phyloP scores from a whole-genome alignment of 2,888 invertebrate genomes.

The Rhyacophila evoluta region DNA sequence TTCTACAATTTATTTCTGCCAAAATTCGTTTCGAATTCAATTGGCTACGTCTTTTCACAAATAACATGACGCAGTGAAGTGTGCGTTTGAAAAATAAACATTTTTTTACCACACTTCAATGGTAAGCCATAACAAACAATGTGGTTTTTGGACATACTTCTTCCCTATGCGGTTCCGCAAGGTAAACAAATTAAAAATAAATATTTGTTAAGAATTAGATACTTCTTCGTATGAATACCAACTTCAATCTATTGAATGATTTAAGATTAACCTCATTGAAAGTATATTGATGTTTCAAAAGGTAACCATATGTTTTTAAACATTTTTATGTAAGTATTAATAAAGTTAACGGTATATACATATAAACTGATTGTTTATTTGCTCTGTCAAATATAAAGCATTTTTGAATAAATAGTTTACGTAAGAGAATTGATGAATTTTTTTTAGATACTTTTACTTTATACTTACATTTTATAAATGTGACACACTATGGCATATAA shows the following conservation, averaged over 20 bases:
- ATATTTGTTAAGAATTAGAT: background rate
- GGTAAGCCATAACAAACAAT: conserved; percentile 31
- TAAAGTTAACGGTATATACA: too few species aligned
- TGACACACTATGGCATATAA: too few species aligned
- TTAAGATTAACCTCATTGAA: conserved; percentile 12
- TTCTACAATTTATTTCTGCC: too few species aligned
- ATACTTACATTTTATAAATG: too few species aligned
- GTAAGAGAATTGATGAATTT: too few species aligned
- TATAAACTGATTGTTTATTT: too few species aligned
- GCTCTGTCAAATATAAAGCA: too few species aligned
- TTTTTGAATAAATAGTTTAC: too few species aligned
- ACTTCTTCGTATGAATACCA: background rate
- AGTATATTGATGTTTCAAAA: background rate
- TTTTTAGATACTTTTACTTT: too few species aligned
- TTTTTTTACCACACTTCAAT: conserved; percentile 26
- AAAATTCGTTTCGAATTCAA: background rate
- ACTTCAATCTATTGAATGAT: background rate
- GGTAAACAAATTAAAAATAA: conserved; percentile 40
- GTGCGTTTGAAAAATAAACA: conserved; percentile 17
- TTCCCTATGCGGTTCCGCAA: conserved; percentile 36
- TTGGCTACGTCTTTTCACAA: background rate
- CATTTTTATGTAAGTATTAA: too few species aligned
- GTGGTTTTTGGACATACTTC: conserved; percentile 28
- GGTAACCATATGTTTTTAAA: too few species aligned
- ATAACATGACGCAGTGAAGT: conserved; percentile 4